A percentile compares a stretch with the other conserved stretches of the same genome.
These are phyloP conservation scores for Campoletis raptor DNA, from an alignment of 2,888 invertebrate species.

Conservation along the genomic window DNA sequence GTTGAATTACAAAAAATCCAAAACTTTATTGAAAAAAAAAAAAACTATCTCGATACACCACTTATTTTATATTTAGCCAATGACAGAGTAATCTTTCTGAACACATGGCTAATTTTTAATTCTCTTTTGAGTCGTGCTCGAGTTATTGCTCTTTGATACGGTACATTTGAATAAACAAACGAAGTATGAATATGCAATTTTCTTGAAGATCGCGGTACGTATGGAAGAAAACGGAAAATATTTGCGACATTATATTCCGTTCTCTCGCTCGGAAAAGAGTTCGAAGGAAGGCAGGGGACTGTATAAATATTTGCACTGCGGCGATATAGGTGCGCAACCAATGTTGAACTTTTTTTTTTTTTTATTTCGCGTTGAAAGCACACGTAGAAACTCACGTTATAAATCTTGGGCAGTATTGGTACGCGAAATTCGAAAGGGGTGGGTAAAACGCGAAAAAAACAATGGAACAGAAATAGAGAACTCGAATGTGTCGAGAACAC, in stretches of 20 bases:
- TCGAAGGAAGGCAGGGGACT: slow-evolving; percentile 50
- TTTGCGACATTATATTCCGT: slow-evolving; percentile 50
- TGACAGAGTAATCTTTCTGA: slow-evolving; percentile 5
- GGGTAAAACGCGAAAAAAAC: slow-evolving; percentile 21
- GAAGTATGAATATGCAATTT: slow-evolving; percentile 25
- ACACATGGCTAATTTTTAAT: slow-evolving; percentile 53
- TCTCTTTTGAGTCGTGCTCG: slow-evolving; percentile 42
- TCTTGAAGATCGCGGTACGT: slow-evolving; percentile 19
- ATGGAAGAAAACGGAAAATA: background rate
- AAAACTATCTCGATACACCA: background rate
- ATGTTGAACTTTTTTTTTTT: slow-evolving; percentile 45
- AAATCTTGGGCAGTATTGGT: background rate
- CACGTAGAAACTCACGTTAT: slow-evolving; percentile 10
- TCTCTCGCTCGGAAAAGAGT: slow-evolving; percentile 34
- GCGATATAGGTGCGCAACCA: slow-evolving; percentile 43
- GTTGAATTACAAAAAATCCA: slow-evolving; percentile 28
- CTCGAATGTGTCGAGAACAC: slow-evolving; percentile 65
- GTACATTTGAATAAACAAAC: slow-evolving; percentile 1
- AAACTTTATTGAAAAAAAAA: background rate
- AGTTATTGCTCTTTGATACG: slow-evolving; percentile 4
- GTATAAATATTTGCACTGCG: slow-evolving; percentile 61
- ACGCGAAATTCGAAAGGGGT: slow-evolving; percentile 34
- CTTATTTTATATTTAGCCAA: background rate
- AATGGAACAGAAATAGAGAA: slow-evolving; percentile 51
- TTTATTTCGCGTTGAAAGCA: slow-evolving; percentile 16